Conservation (phyloP, 2,113 vertebrate genomes). For the Anoura caudifer region DNA sequence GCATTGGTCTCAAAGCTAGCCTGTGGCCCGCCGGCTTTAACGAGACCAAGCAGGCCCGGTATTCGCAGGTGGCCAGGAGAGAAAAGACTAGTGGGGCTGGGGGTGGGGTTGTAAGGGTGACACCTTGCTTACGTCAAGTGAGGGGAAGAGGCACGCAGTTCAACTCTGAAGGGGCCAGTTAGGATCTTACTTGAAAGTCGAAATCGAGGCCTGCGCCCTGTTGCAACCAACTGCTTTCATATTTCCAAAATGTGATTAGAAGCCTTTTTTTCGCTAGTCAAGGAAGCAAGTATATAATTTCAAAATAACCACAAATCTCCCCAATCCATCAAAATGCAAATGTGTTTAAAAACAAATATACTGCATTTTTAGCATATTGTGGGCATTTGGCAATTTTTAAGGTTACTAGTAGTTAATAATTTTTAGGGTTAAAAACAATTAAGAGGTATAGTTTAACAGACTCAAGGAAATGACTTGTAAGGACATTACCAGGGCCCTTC, state of each 20-base stretch:
- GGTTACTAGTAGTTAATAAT: background rate
- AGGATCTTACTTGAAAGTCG: background rate
- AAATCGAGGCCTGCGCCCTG: background rate
- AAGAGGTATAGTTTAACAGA: slow-evolving; percentile 14
- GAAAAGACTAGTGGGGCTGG: background rate
- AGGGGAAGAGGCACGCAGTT: background rate
- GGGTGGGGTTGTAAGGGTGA: background rate
- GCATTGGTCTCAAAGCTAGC: background rate
- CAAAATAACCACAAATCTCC: background rate
- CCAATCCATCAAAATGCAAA: background rate
- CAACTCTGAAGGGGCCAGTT: background rate
- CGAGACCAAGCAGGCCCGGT: background rate
- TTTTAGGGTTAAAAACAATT: background rate
- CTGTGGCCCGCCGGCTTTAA: background rate
- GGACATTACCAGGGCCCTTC: background rate
- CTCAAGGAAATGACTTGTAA: background rate
- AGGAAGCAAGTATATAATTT: background rate
- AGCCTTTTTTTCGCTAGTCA: background rate
- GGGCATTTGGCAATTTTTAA: background rate
- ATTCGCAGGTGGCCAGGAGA: background rate
- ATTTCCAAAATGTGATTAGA: background rate
- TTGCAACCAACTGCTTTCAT: background rate
- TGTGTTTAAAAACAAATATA: background rate
- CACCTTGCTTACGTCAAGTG: background rate
- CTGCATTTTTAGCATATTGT: background rate